Conservation (phyloP, 2,797 vertebrate species). For the Hozukius guyotensis region DNA sequence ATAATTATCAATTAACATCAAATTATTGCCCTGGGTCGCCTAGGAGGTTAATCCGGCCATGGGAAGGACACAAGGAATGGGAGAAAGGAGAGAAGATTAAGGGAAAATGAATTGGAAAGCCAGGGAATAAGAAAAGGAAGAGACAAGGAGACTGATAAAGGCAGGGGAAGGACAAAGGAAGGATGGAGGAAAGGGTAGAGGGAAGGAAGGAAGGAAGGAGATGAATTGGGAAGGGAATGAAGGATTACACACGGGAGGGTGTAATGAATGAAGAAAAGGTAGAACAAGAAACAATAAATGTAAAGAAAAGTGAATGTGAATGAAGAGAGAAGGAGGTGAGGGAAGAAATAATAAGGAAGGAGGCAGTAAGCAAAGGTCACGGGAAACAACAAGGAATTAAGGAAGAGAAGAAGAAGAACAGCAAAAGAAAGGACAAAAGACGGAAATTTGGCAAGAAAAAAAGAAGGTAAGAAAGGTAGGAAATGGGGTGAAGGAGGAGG, state of each 20-base stretch:
- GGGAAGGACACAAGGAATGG: background rate
- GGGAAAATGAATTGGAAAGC: background rate
- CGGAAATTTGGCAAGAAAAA: background rate
- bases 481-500: background rate
- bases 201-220: background rate
- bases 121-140: background rate
- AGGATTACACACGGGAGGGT: background rate
- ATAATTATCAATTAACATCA: background rate
- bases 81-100: background rate
- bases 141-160: background rate
- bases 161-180: background rate
- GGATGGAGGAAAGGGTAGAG: background rate
- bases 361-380: background rate
- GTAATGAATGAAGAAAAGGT: background rate
- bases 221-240: background rate
- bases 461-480: background rate
- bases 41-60: background rate
- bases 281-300: background rate
- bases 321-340: background rate
- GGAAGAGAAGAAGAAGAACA: background rate
- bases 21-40: no score
- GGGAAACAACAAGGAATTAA: background rate
- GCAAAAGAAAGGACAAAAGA: background rate
- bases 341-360: background rate
- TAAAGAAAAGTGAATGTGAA: background rate